Percentiles rank a stretch among this genome's conserved stretches.
These are phyloP conservation scores for Vidua macroura DNA, from an alignment of 2,113 vertebrate genomes.

Conservation along the genomic window DNA sequence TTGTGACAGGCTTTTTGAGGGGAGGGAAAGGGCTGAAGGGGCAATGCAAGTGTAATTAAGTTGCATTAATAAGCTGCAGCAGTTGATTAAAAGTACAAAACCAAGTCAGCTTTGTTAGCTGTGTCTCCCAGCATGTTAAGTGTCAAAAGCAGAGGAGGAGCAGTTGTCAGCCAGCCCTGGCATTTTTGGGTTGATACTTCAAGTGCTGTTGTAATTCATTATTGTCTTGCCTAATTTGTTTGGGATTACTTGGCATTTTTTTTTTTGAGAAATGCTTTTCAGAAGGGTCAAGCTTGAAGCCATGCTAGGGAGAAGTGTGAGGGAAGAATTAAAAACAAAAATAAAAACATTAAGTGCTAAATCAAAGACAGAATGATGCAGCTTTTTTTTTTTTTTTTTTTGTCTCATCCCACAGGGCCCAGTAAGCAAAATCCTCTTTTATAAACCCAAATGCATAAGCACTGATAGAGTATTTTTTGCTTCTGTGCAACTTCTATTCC, in stretches of 20 bases:
- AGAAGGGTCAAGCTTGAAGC: not conserved
- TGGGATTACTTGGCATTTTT: not conserved
- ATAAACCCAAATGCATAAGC: not conserved
- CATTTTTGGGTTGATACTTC: not conserved
- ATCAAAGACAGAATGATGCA: not conserved
- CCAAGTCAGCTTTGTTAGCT: not conserved
- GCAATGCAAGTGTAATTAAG: not conserved
- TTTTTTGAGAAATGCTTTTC: not conserved
- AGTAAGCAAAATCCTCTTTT: not conserved
- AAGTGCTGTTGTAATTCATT: not conserved
- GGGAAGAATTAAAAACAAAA: not conserved
- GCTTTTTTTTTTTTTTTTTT: not conserved
- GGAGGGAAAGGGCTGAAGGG: not conserved
- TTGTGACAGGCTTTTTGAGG: not conserved
- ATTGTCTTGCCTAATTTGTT: not conserved
- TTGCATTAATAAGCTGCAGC: constrained; percentile 39
- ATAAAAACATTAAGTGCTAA: not conserved
- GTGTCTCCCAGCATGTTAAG: not conserved
- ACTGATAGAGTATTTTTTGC: not conserved
- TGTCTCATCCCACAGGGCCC: not conserved
- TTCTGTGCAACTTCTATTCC: not conserved
- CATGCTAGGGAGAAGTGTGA: not conserved
- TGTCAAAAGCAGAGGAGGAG: not conserved
- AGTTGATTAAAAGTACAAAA: not conserved
- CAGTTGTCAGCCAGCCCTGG: not conserved